phyloP scores from a whole-genome alignment of 2,888 invertebrate species.

The Lypha dubia region DNA sequence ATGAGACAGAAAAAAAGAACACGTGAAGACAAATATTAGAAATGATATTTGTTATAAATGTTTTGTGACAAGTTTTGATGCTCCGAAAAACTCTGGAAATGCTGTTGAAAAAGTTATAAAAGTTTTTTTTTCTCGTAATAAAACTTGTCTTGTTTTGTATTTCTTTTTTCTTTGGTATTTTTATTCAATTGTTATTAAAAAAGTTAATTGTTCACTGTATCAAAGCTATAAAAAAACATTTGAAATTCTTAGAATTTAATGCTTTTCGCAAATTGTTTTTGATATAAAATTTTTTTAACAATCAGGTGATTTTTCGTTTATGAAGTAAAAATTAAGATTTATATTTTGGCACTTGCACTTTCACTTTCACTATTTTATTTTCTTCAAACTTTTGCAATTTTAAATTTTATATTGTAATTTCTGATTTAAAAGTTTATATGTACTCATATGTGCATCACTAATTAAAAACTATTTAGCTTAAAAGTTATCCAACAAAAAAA shows the following conservation, averaged over 20 bases:
- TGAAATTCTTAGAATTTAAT: slow-evolving; percentile 25
- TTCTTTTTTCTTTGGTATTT: neutral
- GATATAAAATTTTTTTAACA: neutral
- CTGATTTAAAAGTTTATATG: neutral
- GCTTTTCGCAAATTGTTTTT: neutral
- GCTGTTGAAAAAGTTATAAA: slow-evolving; percentile 30
- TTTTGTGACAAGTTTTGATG: slow-evolving; percentile 27
- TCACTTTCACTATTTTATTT: no score
- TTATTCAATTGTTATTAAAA: neutral
- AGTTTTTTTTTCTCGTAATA: slow-evolving; percentile 14
- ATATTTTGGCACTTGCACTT: no score
- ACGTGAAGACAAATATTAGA: neutral
- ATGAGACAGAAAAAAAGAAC: neutral
- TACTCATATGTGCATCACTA: neutral
- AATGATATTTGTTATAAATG: slow-evolving; percentile 16
- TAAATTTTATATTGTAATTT: neutral
- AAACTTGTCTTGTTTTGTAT: neutral
- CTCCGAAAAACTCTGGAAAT: slow-evolving; percentile 13
- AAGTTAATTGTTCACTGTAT: slow-evolving; percentile 40
- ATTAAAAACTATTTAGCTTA: neutral
- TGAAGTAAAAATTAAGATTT: no score
- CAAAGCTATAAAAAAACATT: slow-evolving; percentile 2
- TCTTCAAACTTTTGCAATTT: neutral
- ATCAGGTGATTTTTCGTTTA: no score
- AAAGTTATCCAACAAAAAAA: neutral